Evolutionary conservation across 2,113 vertebrate genomes (phyloP).

Genomic region (Donacobius atricapilla): DNA sequence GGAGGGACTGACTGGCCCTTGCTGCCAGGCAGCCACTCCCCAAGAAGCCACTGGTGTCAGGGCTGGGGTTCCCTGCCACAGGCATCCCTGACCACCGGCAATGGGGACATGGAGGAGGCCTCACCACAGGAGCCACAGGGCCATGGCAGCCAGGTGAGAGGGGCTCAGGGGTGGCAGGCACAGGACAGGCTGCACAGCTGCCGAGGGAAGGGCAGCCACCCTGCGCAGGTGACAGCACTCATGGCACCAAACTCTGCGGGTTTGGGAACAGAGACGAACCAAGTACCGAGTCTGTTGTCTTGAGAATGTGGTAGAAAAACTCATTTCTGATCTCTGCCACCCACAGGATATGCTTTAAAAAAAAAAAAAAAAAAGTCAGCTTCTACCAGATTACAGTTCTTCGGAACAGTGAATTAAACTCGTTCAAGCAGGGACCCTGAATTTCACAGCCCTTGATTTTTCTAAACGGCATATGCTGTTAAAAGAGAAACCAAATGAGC

Average conservation of each 20-base stretch:
- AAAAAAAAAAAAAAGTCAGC: background rate
- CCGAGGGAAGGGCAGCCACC: background rate
- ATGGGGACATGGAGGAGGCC: background rate
- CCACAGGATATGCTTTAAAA: background rate
- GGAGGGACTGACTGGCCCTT: background rate
- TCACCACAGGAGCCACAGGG: background rate
- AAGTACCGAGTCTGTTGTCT: background rate
- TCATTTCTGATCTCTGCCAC: background rate
- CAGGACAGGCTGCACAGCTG: background rate
- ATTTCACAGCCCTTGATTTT: conserved; percentile 15
- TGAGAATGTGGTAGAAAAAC: background rate
- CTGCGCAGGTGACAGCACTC: rapidly evolving
- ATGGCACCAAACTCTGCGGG: rapidly evolving
- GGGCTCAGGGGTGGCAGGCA: rapidly evolving
- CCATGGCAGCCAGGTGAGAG: rapidly evolving
- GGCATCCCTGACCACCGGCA: rapidly evolving
- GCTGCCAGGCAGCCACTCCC: background rate
- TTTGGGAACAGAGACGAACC: background rate
- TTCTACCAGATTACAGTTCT: background rate
- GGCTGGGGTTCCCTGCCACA: rapidly evolving
- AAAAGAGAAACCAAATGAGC: conserved; percentile 10
- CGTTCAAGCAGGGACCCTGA: background rate
- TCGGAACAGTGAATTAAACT: background rate
- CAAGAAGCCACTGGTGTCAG: rapidly evolving
- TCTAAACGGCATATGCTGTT: conserved; percentile 15